A percentile compares a stretch with the other conserved stretches of the same genome.
Conservation (phyloP, 2,888 invertebrate species). For the Tenthredo livida region DNA sequence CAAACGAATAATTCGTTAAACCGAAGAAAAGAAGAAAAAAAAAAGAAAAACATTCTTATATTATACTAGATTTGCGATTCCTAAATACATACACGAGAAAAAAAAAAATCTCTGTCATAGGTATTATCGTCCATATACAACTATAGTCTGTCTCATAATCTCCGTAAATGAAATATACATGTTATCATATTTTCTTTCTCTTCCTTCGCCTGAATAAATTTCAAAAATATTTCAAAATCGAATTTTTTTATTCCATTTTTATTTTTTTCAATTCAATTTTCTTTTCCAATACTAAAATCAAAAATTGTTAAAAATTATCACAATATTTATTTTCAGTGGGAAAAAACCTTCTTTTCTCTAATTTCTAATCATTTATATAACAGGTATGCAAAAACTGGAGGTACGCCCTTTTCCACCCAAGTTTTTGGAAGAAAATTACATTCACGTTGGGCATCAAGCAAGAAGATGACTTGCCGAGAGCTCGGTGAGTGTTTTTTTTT, state of each 20-base stretch:
- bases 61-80: background rate
- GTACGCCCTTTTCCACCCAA: slow-evolving; percentile 77
- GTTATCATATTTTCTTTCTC: background rate
- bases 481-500: slow-evolving; percentile 65
- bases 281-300: background rate
- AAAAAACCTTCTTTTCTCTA: too few relatives aligned
- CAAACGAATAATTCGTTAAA: background rate
- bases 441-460: slow-evolving; percentile 73
- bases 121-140: background rate
- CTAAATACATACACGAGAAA: background rate
- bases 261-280: background rate
- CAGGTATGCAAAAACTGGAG: slow-evolving; percentile 81
- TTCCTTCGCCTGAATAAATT: background rate
- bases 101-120: background rate
- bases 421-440: slow-evolving; percentile 77
- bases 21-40: background rate
- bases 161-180: background rate
- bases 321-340: too few relatives aligned
- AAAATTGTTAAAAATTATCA: too few relatives aligned
- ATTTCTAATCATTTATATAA: slow-evolving; percentile 32
- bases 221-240: background rate
- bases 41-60: background rate
- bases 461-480: slow-evolving; percentile 73
- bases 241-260: background rate
- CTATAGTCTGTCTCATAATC: background rate